These are phyloP conservation scores for Smittia sp. DNA, from an alignment of 2,888 invertebrate genomes.

Conservation along the genomic window DNA sequence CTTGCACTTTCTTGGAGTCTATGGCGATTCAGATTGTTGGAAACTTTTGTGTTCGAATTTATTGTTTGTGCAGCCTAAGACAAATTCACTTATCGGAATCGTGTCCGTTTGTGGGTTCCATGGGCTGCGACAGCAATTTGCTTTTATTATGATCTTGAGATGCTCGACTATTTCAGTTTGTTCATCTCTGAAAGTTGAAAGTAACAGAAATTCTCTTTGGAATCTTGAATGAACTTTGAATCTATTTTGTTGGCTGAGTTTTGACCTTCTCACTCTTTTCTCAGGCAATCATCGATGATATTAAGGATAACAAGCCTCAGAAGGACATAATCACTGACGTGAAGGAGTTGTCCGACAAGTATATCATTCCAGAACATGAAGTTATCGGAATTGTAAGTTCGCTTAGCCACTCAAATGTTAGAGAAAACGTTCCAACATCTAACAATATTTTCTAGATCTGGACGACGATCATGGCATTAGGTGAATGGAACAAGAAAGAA, in stretches of 20 bases:
- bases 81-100: constrained; percentile 21
- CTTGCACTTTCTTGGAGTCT: too few relatives aligned
- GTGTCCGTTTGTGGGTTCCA: constrained; percentile 7
- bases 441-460: constrained; percentile 64
- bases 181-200: constrained; percentile 13
- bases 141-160: neutral
- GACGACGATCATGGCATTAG: constrained; percentile 91
- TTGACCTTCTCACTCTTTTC: constrained; percentile 43
- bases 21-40: too few relatives aligned
- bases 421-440: neutral
- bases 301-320: constrained; percentile 80
- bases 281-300: constrained; percentile 75
- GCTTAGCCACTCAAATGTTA: constrained; percentile 27
- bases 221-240: neutral
- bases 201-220: neutral
- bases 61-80: constrained; percentile 13
- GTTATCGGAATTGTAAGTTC: constrained; percentile 75
- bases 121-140: constrained; percentile 3
- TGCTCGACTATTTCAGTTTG: neutral
- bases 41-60: neutral
- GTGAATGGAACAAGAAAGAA: constrained; percentile 99
- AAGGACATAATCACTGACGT: constrained; percentile 83
- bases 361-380: constrained; percentile 87
- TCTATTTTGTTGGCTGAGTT: neutral
- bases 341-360: constrained; percentile 78